Evolutionary conservation across 2,888 invertebrate genomes (phyloP).

Genomic region (Sclerodermus sp.): DNA sequence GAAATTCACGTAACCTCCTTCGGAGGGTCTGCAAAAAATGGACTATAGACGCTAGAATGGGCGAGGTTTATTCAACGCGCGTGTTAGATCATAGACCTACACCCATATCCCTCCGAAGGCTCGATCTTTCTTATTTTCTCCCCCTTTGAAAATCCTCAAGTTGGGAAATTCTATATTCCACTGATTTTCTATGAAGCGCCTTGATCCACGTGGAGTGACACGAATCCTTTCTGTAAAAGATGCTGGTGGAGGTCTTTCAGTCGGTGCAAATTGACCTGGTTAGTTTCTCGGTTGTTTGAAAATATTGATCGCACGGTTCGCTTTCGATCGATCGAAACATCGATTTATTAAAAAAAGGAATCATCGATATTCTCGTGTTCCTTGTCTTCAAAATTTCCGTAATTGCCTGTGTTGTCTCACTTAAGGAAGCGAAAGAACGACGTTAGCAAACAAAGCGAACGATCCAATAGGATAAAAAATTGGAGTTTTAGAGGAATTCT

Average conservation of each 20-base stretch:
- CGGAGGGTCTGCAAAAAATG: constrained; percentile 12
- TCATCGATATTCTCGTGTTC: too few species aligned
- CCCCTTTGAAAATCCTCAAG: constrained; percentile 37
- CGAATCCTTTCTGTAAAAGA: constrained; percentile 4
- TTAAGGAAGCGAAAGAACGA: too few species aligned
- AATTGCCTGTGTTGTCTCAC: too few species aligned
- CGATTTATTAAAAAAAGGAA: constrained; percentile 14
- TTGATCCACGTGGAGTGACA: constrained; percentile 36
- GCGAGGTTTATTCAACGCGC: too few species aligned
- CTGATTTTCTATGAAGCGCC: constrained; percentile 29
- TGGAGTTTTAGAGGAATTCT: too few species aligned
- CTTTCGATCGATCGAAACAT: constrained; percentile 40
- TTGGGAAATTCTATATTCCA: constrained; percentile 41
- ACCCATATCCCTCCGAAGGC: constrained; percentile 31
- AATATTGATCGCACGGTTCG: constrained; percentile 39
- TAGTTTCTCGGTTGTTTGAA: constrained; percentile 33
- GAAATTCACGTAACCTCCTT: constrained; percentile 33
- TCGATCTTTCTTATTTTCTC: constrained; percentile 33
- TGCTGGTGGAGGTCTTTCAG: too few species aligned
- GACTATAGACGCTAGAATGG: too few species aligned
- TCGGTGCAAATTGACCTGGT: too few species aligned
- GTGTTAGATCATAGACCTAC: too few species aligned
- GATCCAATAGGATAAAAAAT: too few species aligned
- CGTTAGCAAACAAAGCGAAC: too few species aligned
- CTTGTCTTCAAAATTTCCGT: too few species aligned